These are phyloP conservation scores for Hucho hucho DNA, from an alignment of 2,113 vertebrate genomes.

Conservation along the genomic window DNA sequence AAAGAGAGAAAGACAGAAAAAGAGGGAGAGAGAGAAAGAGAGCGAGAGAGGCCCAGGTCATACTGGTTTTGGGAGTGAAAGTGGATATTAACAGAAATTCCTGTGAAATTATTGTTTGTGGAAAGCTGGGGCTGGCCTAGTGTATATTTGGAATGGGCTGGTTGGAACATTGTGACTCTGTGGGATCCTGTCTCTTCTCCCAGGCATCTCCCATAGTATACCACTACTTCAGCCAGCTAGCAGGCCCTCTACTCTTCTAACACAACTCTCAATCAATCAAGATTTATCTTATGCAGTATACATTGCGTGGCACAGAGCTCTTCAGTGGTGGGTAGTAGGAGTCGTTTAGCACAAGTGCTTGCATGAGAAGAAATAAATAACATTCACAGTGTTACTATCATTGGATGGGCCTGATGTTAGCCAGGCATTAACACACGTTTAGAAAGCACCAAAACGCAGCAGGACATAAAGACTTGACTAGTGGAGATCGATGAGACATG, in stretches of 20 bases:
- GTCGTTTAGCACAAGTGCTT: conserved; percentile 72
- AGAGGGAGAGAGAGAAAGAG: not conserved
- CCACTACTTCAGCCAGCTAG: conserved; percentile 25
- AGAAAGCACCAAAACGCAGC: conserved; percentile 64
- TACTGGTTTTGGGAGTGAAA: conserved; percentile 42
- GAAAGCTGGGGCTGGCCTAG: conserved; percentile 25
- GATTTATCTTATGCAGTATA: conserved; percentile 70
- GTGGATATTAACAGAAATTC: conserved; percentile 23
- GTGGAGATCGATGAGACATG: conserved; percentile 68
- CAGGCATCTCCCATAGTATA: conserved; percentile 32
- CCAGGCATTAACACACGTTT: conserved; percentile 70
- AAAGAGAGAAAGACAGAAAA: not conserved
- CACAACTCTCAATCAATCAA: conserved; percentile 71
- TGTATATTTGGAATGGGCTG: conserved; percentile 51
- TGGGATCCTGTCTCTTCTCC: conserved; percentile 19
- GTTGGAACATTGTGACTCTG: conserved; percentile 37
- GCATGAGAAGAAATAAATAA: conserved; percentile 74
- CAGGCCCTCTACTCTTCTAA: conserved; percentile 52
- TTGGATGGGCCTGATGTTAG: conserved; percentile 63
- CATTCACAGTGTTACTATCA: conserved; percentile 72
- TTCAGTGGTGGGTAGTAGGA: conserved; percentile 54
- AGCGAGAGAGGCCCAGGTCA: not conserved
- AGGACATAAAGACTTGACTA: conserved; percentile 70
- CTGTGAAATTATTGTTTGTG: conserved; percentile 44
- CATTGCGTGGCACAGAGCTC: conserved; percentile 31